These are phyloP conservation scores for Apodemus agrarius DNA, from an alignment of 2,797 vertebrate species.

Conservation along the genomic window DNA sequence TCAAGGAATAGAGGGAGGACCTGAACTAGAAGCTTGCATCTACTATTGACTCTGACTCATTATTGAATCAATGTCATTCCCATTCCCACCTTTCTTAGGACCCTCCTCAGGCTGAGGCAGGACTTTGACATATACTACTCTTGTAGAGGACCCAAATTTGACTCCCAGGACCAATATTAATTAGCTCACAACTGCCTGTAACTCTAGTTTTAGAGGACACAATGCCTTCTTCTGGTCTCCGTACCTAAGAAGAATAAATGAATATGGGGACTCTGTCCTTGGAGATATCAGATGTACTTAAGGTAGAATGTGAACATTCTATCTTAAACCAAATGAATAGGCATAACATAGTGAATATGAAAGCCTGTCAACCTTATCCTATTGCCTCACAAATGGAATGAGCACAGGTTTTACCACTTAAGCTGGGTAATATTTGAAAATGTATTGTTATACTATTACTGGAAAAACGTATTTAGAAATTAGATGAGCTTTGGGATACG, in stretches of 20 bases:
- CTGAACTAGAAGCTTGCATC: background rate
- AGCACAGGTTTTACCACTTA: background rate
- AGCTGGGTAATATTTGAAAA: background rate
- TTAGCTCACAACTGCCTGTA: background rate
- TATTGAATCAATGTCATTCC: background rate
- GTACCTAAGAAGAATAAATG: background rate
- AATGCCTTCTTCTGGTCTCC: background rate
- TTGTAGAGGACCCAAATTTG: background rate
- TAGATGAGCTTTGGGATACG: background rate
- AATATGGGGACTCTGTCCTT: background rate
- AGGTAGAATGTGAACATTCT: background rate
- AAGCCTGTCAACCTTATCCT: background rate
- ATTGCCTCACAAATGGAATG: background rate
- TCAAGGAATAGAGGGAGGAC: background rate
- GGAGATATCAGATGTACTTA: background rate
- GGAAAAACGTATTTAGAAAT: background rate
- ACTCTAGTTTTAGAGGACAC: background rate
- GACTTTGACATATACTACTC: background rate
- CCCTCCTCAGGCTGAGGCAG: background rate
- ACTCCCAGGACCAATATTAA: background rate
- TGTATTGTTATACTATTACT: background rate
- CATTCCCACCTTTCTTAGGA: background rate
- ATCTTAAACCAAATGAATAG: background rate
- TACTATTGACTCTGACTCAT: background rate
- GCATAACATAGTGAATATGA: background rate